Percentiles rank a stretch among this genome's conserved stretches.
phyloP scores from a whole-genome alignment of 2,888 invertebrate species.

The Oasisia sp. region DNA sequence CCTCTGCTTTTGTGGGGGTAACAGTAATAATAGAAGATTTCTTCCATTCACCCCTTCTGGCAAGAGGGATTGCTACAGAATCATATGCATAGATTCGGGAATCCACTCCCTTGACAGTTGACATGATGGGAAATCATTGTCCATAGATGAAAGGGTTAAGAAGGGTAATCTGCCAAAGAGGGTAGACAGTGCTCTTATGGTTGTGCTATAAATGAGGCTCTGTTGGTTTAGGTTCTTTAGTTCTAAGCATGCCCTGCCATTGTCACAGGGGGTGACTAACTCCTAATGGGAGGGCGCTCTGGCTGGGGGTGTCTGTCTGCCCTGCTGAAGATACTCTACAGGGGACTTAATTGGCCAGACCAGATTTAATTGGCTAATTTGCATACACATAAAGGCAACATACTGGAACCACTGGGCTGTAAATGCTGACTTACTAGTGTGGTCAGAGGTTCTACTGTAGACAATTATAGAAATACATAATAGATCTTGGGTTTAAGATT shows the following conservation, averaged over 20 bases:
- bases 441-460: neutral
- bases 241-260: neutral
- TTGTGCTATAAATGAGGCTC: neutral
- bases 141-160: neutral
- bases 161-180: constrained; percentile 7
- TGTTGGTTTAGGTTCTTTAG: neutral
- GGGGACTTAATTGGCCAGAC: neutral
- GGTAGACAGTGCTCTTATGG: constrained; percentile 3
- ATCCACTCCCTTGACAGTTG: neutral
- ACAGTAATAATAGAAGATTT: neutral
- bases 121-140: neutral
- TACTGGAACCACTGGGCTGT: neutral
- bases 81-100: neutral
- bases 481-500: neutral
- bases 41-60: neutral
- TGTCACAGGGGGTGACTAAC: neutral
- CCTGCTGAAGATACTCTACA: neutral
- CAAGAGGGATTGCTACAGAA: neutral
- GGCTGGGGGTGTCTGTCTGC: neutral
- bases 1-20: neutral
- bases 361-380: constrained; percentile 11
- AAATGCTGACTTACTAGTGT: neutral
- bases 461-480: neutral
- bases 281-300: neutral
- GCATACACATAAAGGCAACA: constrained; percentile 2